Conservation (phyloP, 2,888 invertebrate genomes). For the Neocrepidodera transversa region DNA sequence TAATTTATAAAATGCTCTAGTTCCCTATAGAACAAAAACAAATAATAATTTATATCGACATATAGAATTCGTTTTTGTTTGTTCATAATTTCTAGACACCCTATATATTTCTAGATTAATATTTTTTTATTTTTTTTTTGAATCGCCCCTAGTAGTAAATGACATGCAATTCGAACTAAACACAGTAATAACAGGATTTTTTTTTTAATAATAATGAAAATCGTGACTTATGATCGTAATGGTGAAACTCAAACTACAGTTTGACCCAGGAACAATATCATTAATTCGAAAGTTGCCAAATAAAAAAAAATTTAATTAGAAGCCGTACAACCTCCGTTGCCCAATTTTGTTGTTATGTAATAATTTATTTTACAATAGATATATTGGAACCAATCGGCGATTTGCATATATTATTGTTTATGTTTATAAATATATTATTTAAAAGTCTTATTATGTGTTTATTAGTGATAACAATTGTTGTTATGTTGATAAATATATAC, state of each 20-base stretch:
- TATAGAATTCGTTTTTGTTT: too few relatives aligned
- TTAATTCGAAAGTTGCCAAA: slow-evolving; percentile 8
- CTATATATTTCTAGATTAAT: too few relatives aligned
- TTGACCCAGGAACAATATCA: slow-evolving; percentile 9
- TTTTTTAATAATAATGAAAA: background rate
- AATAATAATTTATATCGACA: too few relatives aligned
- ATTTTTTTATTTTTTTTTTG: too few relatives aligned
- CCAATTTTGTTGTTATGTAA: background rate
- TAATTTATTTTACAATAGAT: background rate
- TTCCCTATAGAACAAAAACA: too few relatives aligned
- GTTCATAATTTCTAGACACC: too few relatives aligned
- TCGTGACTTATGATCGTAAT: slow-evolving; percentile 2
- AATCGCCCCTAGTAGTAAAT: background rate
- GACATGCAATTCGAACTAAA: background rate
- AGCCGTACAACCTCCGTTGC: background rate
- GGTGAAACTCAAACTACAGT: too few relatives aligned
- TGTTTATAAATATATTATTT: background rate
- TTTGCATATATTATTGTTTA: background rate
- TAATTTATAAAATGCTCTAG: too few relatives aligned
- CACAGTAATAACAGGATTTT: background rate
- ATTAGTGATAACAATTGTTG: background rate
- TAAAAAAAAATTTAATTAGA: background rate
- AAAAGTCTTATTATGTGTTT: background rate
- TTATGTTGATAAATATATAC: too few relatives aligned
- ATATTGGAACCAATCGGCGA: background rate